Percentiles rank a stretch among this genome's conserved stretches.
Conservation (phyloP, 2,113 vertebrate species). For the Peromyscus maniculatus region DNA sequence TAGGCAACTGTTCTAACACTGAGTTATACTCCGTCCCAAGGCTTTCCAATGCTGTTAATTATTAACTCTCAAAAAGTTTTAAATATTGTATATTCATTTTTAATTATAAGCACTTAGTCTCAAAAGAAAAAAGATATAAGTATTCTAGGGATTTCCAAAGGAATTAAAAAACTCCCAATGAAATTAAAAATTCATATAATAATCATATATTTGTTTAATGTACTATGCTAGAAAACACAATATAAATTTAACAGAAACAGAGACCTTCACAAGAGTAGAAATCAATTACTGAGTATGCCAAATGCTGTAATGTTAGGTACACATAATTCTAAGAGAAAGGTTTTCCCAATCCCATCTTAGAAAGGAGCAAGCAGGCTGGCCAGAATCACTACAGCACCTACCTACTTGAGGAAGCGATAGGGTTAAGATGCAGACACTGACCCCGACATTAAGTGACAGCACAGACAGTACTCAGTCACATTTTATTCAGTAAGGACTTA, state of each 20-base stretch:
- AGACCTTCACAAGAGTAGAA: slow-evolving; percentile 23
- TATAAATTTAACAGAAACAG: not conserved
- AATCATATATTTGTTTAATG: slow-evolving; percentile 31
- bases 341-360: slow-evolving; percentile 47
- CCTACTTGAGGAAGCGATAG: not conserved
- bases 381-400: not conserved
- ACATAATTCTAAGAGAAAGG: not conserved
- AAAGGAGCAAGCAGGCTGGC: slow-evolving; percentile 1
- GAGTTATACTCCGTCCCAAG: not conserved
- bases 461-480: not conserved
- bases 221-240: not conserved
- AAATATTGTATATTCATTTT: slow-evolving; percentile 45
- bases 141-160: slow-evolving; percentile 12
- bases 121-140: slow-evolving; percentile 44
- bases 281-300: not conserved
- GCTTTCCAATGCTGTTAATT: slow-evolving; percentile 20
- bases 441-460: not conserved
- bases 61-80: slow-evolving; percentile 51
- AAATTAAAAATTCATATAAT: slow-evolving; percentile 45
- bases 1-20: not conserved
- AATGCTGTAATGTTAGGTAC: not conserved
- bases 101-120: slow-evolving; percentile 46
- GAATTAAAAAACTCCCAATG: slow-evolving; percentile 56
- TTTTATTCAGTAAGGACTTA: slow-evolving; percentile 39
- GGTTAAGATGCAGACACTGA: not conserved